Evolutionary conservation across 1,140 invertebrate species (phyloP).

Genomic region (Drosophila paulistorum): DNA sequence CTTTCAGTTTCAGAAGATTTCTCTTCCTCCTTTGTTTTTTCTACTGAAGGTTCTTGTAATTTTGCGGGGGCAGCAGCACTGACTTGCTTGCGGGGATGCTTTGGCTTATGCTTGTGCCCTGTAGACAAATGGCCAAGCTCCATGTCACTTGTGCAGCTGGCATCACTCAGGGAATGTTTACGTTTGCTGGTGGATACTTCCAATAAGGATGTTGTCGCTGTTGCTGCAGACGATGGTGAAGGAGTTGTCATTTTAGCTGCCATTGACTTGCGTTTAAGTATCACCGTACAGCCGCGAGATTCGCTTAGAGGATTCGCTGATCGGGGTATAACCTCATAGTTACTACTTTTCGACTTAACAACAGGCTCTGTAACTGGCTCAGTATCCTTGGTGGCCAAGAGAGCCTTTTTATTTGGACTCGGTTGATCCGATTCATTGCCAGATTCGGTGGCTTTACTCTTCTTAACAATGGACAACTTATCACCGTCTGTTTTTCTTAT

Average conservation of each 20-base stretch:
- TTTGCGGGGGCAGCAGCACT: neutral
- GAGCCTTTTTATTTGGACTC: constrained; percentile 52
- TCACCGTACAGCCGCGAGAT: constrained; percentile 67
- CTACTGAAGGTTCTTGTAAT: neutral
- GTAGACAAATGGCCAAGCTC: constrained; percentile 38
- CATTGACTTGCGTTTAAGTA: constrained; percentile 73
- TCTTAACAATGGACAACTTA: constrained; percentile 80
- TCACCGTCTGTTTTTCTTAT: constrained; percentile 76
- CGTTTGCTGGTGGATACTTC: constrained; percentile 33
- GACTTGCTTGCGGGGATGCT: constrained; percentile 48
- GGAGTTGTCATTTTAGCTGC: constrained; percentile 35
- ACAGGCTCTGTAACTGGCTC: constrained; percentile 29
- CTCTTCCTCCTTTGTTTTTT: neutral
- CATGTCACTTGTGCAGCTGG: constrained; percentile 54
- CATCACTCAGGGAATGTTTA: constrained; percentile 65
- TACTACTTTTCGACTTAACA: constrained; percentile 59
- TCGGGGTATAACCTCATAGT: constrained; percentile 70
- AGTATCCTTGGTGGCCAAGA: neutral
- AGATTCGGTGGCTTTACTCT: constrained; percentile 66
- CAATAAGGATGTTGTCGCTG: neutral
- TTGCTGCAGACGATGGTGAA: no score
- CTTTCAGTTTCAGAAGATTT: neutral
- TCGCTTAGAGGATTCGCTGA: constrained; percentile 51
- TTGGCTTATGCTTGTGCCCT: constrained; percentile 46
- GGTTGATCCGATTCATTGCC: constrained; percentile 73